phyloP scores from a whole-genome alignment of 2,113 vertebrate species.

The Amphiprion percula region DNA sequence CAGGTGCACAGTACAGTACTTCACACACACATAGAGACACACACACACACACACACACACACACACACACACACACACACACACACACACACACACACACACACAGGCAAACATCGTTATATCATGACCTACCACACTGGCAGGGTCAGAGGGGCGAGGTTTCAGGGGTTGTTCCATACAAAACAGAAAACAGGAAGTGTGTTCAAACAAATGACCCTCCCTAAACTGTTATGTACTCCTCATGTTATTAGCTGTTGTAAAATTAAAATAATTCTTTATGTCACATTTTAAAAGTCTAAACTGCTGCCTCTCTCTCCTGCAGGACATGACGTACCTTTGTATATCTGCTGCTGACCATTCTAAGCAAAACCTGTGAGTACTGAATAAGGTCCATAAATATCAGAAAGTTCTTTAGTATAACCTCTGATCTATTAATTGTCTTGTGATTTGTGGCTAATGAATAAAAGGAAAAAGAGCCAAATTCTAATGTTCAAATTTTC shows the following conservation, averaged over 20 bases:
- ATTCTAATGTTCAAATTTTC: no score
- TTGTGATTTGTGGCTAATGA: no score
- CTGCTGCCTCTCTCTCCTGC: slow-evolving; percentile 16
- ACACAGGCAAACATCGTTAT: slow-evolving; percentile 13
- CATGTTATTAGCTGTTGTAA: no score
- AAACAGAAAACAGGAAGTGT: slow-evolving; percentile 55
- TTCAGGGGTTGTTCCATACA: slow-evolving; percentile 37
- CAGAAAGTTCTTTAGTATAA: no score
- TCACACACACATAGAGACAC: not conserved
- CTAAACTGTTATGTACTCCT: no score
- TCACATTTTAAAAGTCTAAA: not conserved
- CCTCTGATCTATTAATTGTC: no score
- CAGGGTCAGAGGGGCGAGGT: slow-evolving; percentile 41
- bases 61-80: slow-evolving; percentile 19
- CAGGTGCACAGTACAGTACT: slow-evolving; percentile 70
- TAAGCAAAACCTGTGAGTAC: slow-evolving; percentile 92
- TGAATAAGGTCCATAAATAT: not conserved
- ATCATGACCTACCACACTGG: slow-evolving; percentile 27
- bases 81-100: slow-evolving; percentile 13
- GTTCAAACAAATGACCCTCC: slow-evolving; percentile 16
- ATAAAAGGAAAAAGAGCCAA: no score
- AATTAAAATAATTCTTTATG: no score
- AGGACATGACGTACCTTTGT: slow-evolving; percentile 93
- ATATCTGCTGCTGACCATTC: slow-evolving; percentile 87
- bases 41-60: slow-evolving; percentile 8